These are phyloP conservation scores for Anguilla obscura DNA, from an alignment of 2,797 vertebrate genomes.

Conservation along the genomic window DNA sequence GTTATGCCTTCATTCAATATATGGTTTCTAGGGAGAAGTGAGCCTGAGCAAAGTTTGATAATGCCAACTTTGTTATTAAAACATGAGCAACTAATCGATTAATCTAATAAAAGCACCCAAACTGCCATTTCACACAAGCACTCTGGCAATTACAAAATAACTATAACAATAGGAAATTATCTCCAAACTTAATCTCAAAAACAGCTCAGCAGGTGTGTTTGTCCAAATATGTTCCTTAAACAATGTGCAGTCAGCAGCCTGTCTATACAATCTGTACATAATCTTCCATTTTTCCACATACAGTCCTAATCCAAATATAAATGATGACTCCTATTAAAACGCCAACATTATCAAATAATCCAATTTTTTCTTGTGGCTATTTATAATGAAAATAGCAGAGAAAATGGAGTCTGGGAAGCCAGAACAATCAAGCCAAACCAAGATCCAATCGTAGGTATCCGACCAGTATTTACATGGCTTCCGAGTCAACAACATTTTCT, in stretches of 20 bases:
- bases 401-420: background rate
- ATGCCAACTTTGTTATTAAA: background rate
- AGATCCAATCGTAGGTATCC: conserved; percentile 27
- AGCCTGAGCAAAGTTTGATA: background rate
- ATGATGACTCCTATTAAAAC: background rate
- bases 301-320: background rate
- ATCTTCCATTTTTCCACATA: background rate
- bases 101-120: background rate
- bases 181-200: background rate
- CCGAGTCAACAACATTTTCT: background rate
- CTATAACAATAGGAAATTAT: background rate
- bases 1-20: background rate
- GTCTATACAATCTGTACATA: background rate
- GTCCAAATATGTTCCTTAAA: background rate
- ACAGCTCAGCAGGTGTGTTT: background rate
- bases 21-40: background rate
- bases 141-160: background rate
- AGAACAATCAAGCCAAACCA: conserved; percentile 27
- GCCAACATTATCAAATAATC: background rate
- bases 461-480: conserved; percentile 30
- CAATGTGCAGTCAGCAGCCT: background rate
- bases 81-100: background rate
- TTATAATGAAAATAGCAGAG: conserved; percentile 12
- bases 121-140: background rate
- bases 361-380: conserved; percentile 14